A percentile compares a stretch with the other conserved stretches of the same genome.
Conservation (phyloP, 2,888 invertebrate species). For the Tiphia femorata region DNA sequence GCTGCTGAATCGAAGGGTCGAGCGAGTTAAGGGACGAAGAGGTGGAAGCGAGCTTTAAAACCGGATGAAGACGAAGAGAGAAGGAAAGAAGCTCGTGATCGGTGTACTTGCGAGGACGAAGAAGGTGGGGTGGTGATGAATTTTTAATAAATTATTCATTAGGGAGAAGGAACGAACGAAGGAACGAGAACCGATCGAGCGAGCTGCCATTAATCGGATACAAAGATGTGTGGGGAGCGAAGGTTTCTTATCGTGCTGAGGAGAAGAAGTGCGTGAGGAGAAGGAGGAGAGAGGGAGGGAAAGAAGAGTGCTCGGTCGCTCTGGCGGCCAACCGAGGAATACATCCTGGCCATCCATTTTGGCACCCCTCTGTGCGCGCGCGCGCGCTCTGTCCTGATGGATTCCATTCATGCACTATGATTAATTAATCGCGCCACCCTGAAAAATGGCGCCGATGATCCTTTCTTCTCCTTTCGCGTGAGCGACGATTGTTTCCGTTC, state of each 20-base stretch:
- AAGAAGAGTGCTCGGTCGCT: too few species aligned
- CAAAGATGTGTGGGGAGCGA: constrained; percentile 20
- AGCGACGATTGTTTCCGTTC: too few species aligned
- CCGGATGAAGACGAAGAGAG: background rate
- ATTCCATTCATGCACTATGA: constrained; percentile 23
- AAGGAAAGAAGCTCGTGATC: background rate
- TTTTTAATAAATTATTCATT: constrained; percentile 55
- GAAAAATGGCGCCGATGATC: constrained; percentile 7
- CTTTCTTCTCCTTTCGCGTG: too few species aligned
- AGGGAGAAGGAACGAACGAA: constrained; percentile 17
- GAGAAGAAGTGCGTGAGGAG: background rate
- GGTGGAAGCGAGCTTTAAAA: background rate
- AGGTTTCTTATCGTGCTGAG: constrained; percentile 19
- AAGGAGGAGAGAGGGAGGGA: background rate
- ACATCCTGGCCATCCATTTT: constrained; percentile 25
- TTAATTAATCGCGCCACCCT: constrained; percentile 22
- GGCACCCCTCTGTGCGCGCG: constrained; percentile 8
- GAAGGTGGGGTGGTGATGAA: constrained; percentile 34
- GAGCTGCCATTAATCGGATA: constrained; percentile 41
- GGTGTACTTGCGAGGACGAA: background rate
- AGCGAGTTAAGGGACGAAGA: background rate
- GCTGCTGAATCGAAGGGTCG: constrained; percentile 6
- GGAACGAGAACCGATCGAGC: constrained; percentile 23
- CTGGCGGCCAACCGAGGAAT: too few species aligned
- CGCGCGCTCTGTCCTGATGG: constrained; percentile 19